Percentiles rank a stretch among this genome's conserved stretches.
Conservation (phyloP, 2,888 invertebrate species). For the Synanthedon andrenaeformis region DNA sequence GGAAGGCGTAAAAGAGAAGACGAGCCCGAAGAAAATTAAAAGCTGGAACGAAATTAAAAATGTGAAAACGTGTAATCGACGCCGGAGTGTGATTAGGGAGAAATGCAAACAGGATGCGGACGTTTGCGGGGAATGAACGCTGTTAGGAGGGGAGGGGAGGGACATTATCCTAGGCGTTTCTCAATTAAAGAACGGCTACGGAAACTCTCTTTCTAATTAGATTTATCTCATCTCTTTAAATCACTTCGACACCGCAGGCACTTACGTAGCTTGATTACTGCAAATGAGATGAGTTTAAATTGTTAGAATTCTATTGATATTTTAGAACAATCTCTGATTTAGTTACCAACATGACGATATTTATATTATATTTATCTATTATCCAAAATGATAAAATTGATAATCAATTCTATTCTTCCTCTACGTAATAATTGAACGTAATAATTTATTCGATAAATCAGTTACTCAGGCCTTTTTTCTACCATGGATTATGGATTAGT, state of each 20-base stretch:
- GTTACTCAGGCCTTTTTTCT: too few relatives aligned
- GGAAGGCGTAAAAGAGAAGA: slow-evolving; percentile 53
- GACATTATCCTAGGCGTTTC: slow-evolving; percentile 21
- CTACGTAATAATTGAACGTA: too few relatives aligned
- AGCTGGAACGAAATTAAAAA: slow-evolving; percentile 67
- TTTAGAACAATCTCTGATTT: too few relatives aligned
- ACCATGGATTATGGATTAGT: fast-evolving
- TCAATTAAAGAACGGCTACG: slow-evolving; percentile 64
- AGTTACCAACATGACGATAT: too few relatives aligned
- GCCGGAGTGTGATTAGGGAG: slow-evolving; percentile 52
- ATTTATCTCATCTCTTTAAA: slow-evolving; percentile 66
- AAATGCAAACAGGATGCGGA: slow-evolving; percentile 47
- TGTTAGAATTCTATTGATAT: slow-evolving; percentile 10
- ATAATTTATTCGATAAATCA: too few relatives aligned
- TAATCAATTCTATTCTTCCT: too few relatives aligned
- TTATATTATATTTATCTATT: too few relatives aligned
- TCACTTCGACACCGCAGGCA: slow-evolving; percentile 53
- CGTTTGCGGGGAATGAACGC: slow-evolving; percentile 10
- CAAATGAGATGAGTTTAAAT: slow-evolving; percentile 66
- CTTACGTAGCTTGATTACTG: slow-evolving; percentile 61
- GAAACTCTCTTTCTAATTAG: slow-evolving; percentile 62
- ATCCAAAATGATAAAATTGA: too few relatives aligned
- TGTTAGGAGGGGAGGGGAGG: slow-evolving; percentile 7
- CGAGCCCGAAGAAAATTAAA: slow-evolving; percentile 66
- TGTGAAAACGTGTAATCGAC: slow-evolving; percentile 68